phyloP scores from a whole-genome alignment of 2,888 invertebrate species.

The Trichopria drosophilae region DNA sequence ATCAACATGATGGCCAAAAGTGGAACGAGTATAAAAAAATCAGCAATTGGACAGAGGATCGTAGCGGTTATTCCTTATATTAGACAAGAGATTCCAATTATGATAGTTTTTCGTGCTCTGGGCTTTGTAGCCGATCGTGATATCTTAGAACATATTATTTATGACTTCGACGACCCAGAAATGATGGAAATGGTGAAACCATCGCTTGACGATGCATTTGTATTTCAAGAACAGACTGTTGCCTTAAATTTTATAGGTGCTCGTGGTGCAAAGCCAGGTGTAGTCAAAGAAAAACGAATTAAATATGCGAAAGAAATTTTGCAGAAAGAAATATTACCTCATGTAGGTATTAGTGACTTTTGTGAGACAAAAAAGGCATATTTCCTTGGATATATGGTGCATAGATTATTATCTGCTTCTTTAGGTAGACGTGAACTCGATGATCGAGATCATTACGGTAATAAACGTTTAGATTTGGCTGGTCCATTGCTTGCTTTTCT shows the following conservation, averaged over 20 bases:
- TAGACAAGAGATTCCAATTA: conserved; percentile 99
- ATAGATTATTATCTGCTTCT: conserved; percentile 89
- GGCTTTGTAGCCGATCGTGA: conserved; percentile 99
- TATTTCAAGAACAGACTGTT: conserved; percentile 98
- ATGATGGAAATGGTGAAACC: conserved; percentile 99
- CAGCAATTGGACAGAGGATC: conserved; percentile 97
- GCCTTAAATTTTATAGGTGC: conserved; percentile 98
- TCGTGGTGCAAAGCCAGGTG: conserved; percentile 95
- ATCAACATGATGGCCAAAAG: conserved; percentile 99
- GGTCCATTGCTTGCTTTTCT: conserved; percentile 96
- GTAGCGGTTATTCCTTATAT: conserved; percentile 98
- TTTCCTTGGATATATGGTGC: conserved; percentile 99
- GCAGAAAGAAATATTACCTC: conserved; percentile 99
- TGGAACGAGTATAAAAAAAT: conserved; percentile 96
- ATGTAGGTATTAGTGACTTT: conserved; percentile 98
- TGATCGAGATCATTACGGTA: conserved; percentile 99
- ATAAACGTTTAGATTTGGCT: conserved; percentile 96
- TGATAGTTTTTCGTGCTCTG: conserved; percentile 98
- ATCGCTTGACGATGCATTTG: conserved; percentile 98
- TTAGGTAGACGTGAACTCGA: conserved; percentile 95
- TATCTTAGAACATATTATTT: conserved; percentile 98
- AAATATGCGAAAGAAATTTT: conserved; percentile 99
- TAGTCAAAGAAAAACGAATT: conserved; percentile 97
- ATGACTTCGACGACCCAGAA: conserved; percentile 99
- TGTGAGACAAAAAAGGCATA: conserved; percentile 99